Percentiles rank a stretch among this genome's conserved stretches.
Evolutionary conservation across 2,888 invertebrate species (phyloP).

Genomic region (Patella depressa): DNA sequence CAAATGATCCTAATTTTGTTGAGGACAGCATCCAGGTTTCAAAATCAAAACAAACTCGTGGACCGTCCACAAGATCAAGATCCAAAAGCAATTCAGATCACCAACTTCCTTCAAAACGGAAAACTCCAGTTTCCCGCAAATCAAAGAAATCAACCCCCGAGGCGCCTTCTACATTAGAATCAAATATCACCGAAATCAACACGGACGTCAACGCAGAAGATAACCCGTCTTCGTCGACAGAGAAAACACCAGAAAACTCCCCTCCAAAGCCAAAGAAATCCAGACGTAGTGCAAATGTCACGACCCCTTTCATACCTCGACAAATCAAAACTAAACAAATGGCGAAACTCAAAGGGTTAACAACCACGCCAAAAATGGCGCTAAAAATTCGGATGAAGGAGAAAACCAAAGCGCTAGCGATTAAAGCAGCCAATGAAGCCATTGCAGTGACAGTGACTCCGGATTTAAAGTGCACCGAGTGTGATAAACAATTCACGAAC

Average conservation of each 20-base stretch:
- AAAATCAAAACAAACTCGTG: not conserved
- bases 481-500: constrained; percentile 22
- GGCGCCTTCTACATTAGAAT: not conserved
- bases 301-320: not conserved
- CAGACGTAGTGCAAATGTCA: not conserved
- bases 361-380: not conserved
- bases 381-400: not conserved
- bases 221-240: not conserved
- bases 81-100: not conserved
- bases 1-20: not conserved
- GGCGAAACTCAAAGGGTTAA: not conserved
- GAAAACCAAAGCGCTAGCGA: not conserved
- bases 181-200: not conserved
- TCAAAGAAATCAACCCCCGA: not conserved
- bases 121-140: not conserved
- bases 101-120: too few species aligned
- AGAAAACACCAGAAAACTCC: too few species aligned
- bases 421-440: constrained; percentile 2
- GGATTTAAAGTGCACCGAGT: constrained; percentile 13
- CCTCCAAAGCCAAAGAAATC: not conserved
- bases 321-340: not conserved
- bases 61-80: not conserved
- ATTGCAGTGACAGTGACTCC: not conserved
- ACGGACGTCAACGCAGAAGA: not conserved
- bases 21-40: not conserved